Percentiles rank a stretch among this genome's conserved stretches.
Evolutionary conservation across 2,888 invertebrate genomes (phyloP).

Genomic region (Pyrocoelia pectoralis): DNA sequence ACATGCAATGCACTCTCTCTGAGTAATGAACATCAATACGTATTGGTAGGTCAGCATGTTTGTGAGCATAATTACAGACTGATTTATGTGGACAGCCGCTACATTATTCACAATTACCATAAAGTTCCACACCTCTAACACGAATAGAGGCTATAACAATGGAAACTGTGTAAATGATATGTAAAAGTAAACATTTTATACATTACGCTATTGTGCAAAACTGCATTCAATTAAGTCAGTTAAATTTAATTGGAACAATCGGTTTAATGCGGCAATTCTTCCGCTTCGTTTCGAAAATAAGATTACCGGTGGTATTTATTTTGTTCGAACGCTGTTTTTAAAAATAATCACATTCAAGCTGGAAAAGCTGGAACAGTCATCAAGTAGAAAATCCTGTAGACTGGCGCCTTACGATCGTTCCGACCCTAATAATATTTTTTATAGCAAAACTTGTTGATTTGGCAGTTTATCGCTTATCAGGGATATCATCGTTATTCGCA

Average conservation of each 20-base stretch:
- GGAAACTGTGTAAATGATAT: neutral
- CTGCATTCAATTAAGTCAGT: neutral
- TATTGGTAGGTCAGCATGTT: constrained; percentile 57
- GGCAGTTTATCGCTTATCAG: constrained; percentile 15
- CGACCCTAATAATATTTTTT: constrained; percentile 22
- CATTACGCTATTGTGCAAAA: neutral
- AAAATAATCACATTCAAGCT: constrained; percentile 4
- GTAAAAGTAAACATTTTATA: neutral
- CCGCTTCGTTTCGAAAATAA: neutral
- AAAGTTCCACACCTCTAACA: constrained; percentile 57
- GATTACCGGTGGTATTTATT: constrained; percentile 8
- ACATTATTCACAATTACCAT: constrained; percentile 61
- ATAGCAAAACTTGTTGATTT: constrained; percentile 21
- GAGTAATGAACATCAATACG: constrained; percentile 58
- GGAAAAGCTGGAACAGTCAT: constrained; percentile 17
- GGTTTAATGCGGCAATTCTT: neutral
- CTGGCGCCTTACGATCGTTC: constrained; percentile 19
- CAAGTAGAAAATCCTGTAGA: constrained; percentile 19
- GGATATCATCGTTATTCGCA: constrained; percentile 15
- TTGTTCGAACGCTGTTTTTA: constrained; percentile 1
- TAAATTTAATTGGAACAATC: neutral
- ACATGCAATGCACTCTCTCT: constrained; percentile 41
- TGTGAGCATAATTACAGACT: constrained; percentile 57
- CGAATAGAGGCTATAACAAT: constrained; percentile 47
- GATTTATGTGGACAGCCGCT: constrained; percentile 56